A percentile compares a stretch with the other conserved stretches of the same genome.
Evolutionary conservation across 2,888 invertebrate species (phyloP).

Genomic region (Eumerus sabulonum): DNA sequence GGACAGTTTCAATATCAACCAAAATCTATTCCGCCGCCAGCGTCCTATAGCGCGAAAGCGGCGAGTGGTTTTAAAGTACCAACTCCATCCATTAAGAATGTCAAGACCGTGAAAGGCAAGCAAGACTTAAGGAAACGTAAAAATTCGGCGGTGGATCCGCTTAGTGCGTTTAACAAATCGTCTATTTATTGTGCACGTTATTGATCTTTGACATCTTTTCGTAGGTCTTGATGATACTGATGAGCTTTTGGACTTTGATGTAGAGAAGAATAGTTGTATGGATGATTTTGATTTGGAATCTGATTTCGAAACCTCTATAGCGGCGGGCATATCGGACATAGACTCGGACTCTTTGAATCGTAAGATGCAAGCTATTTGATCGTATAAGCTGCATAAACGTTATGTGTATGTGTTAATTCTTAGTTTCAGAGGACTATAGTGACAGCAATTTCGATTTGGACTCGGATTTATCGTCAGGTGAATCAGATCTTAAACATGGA

Average conservation of each 20-base stretch:
- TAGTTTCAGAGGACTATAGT: slow-evolving; percentile 54
- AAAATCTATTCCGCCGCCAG: not conserved
- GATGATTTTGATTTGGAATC: slow-evolving; percentile 41
- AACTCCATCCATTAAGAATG: no score
- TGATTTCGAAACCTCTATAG: slow-evolving; percentile 39
- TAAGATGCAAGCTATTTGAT: slow-evolving; percentile 7
- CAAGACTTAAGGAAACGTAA: not conserved
- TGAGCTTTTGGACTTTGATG: slow-evolving; percentile 38
- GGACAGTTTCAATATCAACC: not conserved
- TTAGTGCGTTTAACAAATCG: slow-evolving; percentile 24
- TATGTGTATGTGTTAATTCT: not conserved
- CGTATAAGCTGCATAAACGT: not conserved
- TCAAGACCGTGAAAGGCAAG: not conserved
- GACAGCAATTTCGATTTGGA: slow-evolving; percentile 42
- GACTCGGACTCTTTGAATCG: slow-evolving; percentile 48
- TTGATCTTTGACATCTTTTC: not conserved
- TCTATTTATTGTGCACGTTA: no score
- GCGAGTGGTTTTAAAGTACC: not conserved
- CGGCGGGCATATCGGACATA: slow-evolving; percentile 37
- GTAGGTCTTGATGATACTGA: slow-evolving; percentile 25
- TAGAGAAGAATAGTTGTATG: slow-evolving; percentile 16
- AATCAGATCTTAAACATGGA: slow-evolving; percentile 1
- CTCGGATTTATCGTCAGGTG: slow-evolving; percentile 11
- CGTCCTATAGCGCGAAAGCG: not conserved
- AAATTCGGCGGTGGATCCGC: slow-evolving; percentile 27